Evolutionary conservation across 2,888 invertebrate genomes (phyloP), one percentile per base, ranked within the genome.

Genomic region (Cenopis cana): DNA sequence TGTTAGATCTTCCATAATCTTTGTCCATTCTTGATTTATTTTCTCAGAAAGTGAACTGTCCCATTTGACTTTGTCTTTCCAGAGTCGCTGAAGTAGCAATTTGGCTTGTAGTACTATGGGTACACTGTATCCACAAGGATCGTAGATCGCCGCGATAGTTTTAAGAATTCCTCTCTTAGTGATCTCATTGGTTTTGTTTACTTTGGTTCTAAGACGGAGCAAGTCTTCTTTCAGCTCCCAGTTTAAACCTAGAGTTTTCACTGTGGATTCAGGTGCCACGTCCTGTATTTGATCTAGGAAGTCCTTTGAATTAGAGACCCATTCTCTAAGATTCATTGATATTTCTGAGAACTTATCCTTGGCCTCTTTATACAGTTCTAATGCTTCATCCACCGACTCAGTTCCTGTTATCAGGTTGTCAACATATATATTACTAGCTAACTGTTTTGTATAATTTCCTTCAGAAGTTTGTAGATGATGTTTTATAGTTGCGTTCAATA

Each of bases 291-390:
- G 24, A 5, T 54, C 5, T 1, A 54, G 20, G 14, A 54, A 54
- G 4, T 20, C 54, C 5, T 24, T 20, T 3, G 54, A 54, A 14
- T 54, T 54, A 11, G 54, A 54, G 54, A 20, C 20, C 54, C 54
- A 54, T 20, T 54, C 6, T 24, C 54, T 3, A 3, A 54, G 24
- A 24, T 54, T 54, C 54, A 54, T 54, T 11, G 24, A 54, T 6
- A 54, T 54, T 54, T 54, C 24, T 54, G 20, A 24, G 20, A 54
- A 54, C 14, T 11, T 24, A 6, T 54, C 24, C 24, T 54, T 54
- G 3, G 54, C 52, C 18, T 52, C 18, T 17, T 52, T 17, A 52
- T 52, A 36, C 64, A 52, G 12, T 61, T 20, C n/a, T 69, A 65
- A 29, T 61, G 24, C 36, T 29, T 60, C 2, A 68, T 65, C 1